Evolutionary conservation across 2,113 vertebrate genomes (phyloP), one percentile per base, ranked within the genome.

Genomic region (Setophaga petechia): DNA sequence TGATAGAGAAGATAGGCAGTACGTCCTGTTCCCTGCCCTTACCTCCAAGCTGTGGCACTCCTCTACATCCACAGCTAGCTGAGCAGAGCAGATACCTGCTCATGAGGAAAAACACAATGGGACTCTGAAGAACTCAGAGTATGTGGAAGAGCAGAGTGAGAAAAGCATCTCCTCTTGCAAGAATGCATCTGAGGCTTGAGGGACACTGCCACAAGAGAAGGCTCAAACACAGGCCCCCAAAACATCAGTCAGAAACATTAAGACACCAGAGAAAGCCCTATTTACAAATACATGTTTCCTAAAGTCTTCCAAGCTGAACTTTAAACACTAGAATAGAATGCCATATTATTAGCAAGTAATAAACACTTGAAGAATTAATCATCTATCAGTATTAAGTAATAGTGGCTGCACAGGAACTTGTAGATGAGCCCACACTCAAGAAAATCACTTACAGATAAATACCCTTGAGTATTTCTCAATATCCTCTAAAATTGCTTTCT

Each of bases 331-430:
- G 13, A 74, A 84, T 9, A 41, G 31, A 84, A 61, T 37, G 12
- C 1, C 12, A 12, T 47, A 57, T 15, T 79, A 76, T n/a, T 65
- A 91, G 33, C 30, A 76, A 91, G 35, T 65, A 93, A 84, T 51
- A 81, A 84, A 75, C 51, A 75, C 43, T 55, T 62, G 24, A 94
- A 75, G 31, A 84, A 55, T 55, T 91, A 79, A 76, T 85, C 22
- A 54, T 6, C 23, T 73, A 75, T 37, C 62, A n/a, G 46, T 84
- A 81, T 49, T 87, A 54, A 69, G 41, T 35, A 73, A 86, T 7
- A 69, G 37, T 21, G 39, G 46, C 35, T 74, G 25, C 59, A 92
- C 41, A 84, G 67, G 15, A 90, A 82, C 52, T 82, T 63, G 46
- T 14, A 66, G 67, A 49, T 58, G 41, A 49, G 33, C 33, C 47